Percentiles rank a stretch among this genome's conserved stretches.
phyloP scores from a whole-genome alignment of 2,113 vertebrate genomes.

The Alouatta palliata region DNA sequence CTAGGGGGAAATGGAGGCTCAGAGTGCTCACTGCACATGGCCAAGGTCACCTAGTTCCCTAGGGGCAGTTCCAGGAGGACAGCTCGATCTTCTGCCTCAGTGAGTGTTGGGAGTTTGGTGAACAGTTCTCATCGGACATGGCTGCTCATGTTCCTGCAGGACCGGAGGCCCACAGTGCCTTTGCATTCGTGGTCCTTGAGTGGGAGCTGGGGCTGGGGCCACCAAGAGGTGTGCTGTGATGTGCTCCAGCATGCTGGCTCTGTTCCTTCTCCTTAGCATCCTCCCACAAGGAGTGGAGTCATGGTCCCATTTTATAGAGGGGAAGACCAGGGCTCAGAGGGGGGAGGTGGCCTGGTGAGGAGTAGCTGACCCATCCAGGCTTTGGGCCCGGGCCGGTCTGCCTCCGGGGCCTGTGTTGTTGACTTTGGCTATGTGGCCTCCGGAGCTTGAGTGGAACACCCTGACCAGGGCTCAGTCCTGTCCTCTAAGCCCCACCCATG shows the following conservation, averaged over 20 bases:
- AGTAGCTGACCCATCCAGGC: too few species aligned
- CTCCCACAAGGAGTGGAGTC: background rate
- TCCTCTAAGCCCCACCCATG: background rate
- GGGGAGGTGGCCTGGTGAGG: background rate
- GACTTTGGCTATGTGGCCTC: background rate
- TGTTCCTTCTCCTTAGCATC: background rate
- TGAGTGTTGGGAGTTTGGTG: background rate
- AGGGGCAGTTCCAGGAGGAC: background rate
- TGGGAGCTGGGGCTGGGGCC: background rate
- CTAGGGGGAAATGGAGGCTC: background rate
- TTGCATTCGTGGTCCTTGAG: fast-evolving
- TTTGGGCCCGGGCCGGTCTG: background rate
- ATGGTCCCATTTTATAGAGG: background rate
- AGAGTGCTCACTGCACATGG: background rate
- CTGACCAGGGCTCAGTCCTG: too few species aligned
- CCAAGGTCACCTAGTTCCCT: background rate
- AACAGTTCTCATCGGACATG: background rate
- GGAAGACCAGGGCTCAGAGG: background rate
- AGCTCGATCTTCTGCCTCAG: background rate
- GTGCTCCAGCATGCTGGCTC: background rate
- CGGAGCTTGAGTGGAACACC: background rate
- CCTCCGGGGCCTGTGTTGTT: background rate
- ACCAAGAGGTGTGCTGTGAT: fast-evolving
- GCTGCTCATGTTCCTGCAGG: background rate
- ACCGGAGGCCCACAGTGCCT: background rate